phyloP scores from a whole-genome alignment of 2,797 vertebrate genomes.

The Urophycis tenuis region DNA sequence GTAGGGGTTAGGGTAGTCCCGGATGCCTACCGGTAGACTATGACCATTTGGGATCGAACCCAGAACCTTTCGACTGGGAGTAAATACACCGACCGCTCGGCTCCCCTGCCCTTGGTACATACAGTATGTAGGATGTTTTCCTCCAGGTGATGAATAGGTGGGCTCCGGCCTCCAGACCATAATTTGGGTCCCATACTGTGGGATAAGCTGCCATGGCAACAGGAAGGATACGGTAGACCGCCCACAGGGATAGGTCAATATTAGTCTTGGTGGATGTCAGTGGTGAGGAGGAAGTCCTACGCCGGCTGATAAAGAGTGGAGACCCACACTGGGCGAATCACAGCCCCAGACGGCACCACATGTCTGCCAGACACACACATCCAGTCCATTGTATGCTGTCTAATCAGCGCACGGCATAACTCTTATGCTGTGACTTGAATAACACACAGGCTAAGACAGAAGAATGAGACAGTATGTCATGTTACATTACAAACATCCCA shows the following conservation, averaged over 20 bases:
- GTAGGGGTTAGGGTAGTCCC: neutral
- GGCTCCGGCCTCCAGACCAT: neutral
- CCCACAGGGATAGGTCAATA: slow-evolving; percentile 2
- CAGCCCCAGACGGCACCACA: neutral
- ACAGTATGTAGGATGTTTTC: neutral
- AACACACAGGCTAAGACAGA: neutral
- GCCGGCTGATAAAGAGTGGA: neutral
- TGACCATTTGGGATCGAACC: neutral
- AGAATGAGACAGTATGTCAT: neutral
- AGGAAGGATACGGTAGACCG: neutral
- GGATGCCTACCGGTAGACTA: neutral
- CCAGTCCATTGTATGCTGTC: neutral
- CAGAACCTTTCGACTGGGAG: neutral
- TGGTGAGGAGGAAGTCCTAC: neutral
- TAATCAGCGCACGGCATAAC: neutral
- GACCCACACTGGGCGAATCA: neutral
- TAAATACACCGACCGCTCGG: neutral
- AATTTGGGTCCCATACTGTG: neutral
- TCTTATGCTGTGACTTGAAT: no score
- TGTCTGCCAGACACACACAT: neutral
- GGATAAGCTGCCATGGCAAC: slow-evolving; percentile 1
- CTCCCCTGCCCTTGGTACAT: neutral
- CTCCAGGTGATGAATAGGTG: neutral
- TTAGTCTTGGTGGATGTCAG: slow-evolving; percentile 1
- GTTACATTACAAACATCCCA: neutral